Evolutionary conservation across 2,888 invertebrate species (phyloP), one percentile per base, ranked within the genome.

Genomic region (Pyrocoelia pectoralis): DNA sequence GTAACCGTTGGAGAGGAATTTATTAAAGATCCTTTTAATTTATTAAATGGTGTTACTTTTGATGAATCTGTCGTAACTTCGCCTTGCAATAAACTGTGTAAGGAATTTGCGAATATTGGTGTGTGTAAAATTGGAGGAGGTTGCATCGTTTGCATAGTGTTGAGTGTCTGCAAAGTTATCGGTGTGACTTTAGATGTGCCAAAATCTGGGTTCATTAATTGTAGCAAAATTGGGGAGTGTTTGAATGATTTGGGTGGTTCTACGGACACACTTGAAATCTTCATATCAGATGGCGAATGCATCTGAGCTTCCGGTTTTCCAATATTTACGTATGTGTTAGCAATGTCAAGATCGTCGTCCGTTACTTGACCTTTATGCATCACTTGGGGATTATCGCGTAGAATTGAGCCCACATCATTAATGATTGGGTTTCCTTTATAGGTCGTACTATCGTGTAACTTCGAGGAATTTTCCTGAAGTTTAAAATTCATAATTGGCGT

Each of bases 111-210:
- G 33, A 54, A 46, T 41, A 54, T 14, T 48, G 19, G 12, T 40
- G 59, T 28, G 64, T 56, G 75, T 14, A 77, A 74, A 1, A 80
- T 76, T 1, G 85, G 84, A 28, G 87, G 86, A 1, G 87, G 86
- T 70, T 84, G 85, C 86, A 87, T 85, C n/a, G 85, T 86, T 79
- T 87, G 85, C 86, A 87, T 85, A 10, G 82, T 82, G 74, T 85
- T 81, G 65, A 86, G 60, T 5, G 74, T 76, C 61, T 75, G 74
- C 54, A 76, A 70, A 4, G 74, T 76, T 49, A 77, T 64, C 5
- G 77, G 76, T 28, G 74, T 74, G 38, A 65, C 66, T 69, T 69
- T 66, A 12, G 69, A 65, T 48, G 12, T 12, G 13, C 5, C 8
- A 2, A 53, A 49, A 24, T 38, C 28, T 18, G 61, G 48, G 18